Evolutionary conservation across 2,888 invertebrate genomes (phyloP).

Genomic region (Drosophila trichaetosa): DNA sequence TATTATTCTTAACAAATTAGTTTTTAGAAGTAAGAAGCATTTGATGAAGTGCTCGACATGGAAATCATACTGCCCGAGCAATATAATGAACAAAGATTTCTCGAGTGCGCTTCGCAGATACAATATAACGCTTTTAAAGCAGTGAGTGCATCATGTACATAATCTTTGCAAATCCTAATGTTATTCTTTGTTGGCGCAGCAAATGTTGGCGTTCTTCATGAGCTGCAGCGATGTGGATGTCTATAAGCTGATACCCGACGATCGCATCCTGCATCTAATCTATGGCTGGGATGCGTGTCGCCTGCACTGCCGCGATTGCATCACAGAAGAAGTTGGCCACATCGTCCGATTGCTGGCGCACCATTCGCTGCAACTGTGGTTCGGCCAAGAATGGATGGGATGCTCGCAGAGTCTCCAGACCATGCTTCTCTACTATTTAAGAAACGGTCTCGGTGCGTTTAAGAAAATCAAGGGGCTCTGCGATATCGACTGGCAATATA

Average conservation of each 20-base stretch:
- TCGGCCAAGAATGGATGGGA: conserved; percentile 78
- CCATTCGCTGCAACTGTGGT: conserved; percentile 77
- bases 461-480: conserved; percentile 62
- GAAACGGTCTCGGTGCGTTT: conserved; percentile 53
- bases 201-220: conserved; percentile 71
- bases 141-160: conserved; percentile 51
- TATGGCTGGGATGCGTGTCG: conserved; percentile 79
- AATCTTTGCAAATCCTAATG: not conserved
- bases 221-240: conserved; percentile 74
- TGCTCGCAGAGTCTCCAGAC: conserved; percentile 53
- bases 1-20: not conserved
- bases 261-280: conserved; percentile 70
- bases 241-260: conserved; percentile 71
- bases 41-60: conserved; percentile 52
- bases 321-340: conserved; percentile 47
- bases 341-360: conserved; percentile 69
- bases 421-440: conserved; percentile 65
- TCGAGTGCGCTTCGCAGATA: conserved; percentile 67
- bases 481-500: conserved; percentile 76
- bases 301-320: conserved; percentile 44
- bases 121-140: conserved; percentile 78
- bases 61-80: conserved; percentile 75
- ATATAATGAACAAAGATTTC: conserved; percentile 62
- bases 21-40: not conserved
- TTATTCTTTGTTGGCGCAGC: conserved; percentile 33